phyloP scores from a whole-genome alignment of 2,113 vertebrate species.

The Sciurus niger region DNA sequence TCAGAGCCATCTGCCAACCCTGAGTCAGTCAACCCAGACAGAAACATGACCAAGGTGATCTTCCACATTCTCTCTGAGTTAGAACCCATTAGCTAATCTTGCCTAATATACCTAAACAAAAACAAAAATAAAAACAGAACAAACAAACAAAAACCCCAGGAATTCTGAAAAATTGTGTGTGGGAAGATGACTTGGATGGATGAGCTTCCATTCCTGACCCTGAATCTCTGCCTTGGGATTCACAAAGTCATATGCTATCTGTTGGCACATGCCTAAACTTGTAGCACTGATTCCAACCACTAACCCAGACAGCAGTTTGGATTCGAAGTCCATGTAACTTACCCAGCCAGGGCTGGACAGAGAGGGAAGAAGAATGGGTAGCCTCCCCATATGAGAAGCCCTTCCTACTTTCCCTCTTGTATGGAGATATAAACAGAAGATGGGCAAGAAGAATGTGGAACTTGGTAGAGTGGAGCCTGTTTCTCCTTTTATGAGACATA shows the following conservation, averaged over 20 bases:
- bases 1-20: not conserved
- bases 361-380: not conserved
- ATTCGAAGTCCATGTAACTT: not conserved
- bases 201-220: not conserved
- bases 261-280: not conserved
- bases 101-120: not conserved
- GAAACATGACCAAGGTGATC: not conserved
- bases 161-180: not conserved
- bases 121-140: not conserved
- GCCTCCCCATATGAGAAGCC: not conserved
- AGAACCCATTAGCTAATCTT: not conserved
- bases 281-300: not conserved
- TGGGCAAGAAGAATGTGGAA: not conserved
- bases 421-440: not conserved
- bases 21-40: not conserved
- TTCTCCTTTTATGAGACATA: not conserved
- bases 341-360: not conserved
- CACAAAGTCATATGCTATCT: not conserved
- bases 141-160: not conserved
- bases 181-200: not conserved
- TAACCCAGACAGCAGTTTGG: not conserved
- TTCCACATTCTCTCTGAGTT: not conserved
- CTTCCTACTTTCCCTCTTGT: not conserved
- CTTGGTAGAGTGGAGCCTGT: not conserved
- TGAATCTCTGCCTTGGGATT: not conserved